Evolutionary conservation across 2,888 invertebrate genomes (phyloP).

Genomic region (Synergus japonicus): DNA sequence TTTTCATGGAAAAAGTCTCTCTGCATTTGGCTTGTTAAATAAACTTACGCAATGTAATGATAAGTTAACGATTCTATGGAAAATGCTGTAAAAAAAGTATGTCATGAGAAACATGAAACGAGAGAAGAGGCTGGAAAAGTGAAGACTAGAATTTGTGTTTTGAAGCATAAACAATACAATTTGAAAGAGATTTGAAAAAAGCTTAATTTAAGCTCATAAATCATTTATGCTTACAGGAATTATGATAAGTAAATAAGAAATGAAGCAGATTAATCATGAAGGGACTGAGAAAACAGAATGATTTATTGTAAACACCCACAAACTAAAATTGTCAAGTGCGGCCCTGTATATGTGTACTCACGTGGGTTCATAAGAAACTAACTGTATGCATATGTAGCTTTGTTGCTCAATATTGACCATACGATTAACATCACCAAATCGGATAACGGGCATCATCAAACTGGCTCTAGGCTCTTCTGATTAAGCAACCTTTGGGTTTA

Average conservation of each 20-base stretch:
- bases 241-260: neutral
- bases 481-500: conserved; percentile 32
- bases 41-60: conserved; percentile 15
- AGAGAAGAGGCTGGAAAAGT: neutral
- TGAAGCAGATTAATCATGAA: neutral
- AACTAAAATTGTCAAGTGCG: neutral
- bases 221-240: neutral
- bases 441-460: conserved; percentile 25
- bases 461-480: conserved; percentile 25
- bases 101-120: neutral
- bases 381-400: conserved; percentile 11
- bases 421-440: conserved; percentile 37
- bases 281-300: neutral
- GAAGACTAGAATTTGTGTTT: neutral
- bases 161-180: neutral
- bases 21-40: conserved; percentile 29
- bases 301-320: neutral
- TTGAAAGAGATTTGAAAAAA: neutral
- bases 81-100: conserved; percentile 9
- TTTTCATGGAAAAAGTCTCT: conserved; percentile 37
- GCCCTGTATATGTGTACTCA: conserved; percentile 16
- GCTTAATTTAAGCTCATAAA: neutral
- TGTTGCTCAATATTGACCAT: conserved; percentile 35
- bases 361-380: conserved; percentile 15
- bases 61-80: conserved; percentile 15